A percentile compares a stretch with the other conserved stretches of the same genome.
These are phyloP conservation scores for Eurois occulta DNA, from an alignment of 2,888 invertebrate genomes.

Conservation along the genomic window DNA sequence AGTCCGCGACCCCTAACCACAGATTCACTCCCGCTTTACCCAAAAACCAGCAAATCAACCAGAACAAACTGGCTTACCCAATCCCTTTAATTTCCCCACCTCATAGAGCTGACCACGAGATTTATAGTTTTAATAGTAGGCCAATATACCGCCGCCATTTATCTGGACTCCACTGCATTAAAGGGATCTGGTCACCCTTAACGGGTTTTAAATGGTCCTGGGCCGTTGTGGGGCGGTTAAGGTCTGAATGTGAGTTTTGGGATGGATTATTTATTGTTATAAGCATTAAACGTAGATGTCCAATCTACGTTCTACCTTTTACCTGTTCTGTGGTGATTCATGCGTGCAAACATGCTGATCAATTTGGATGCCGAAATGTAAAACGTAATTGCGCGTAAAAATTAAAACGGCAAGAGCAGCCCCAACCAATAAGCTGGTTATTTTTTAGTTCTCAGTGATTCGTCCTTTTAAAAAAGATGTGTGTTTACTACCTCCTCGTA, in stretches of 20 bases:
- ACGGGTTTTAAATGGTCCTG: slow-evolving; percentile 76
- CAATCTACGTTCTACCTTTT: not conserved
- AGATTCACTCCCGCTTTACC: slow-evolving; percentile 49
- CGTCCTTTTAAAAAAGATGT: not conserved
- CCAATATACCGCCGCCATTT: slow-evolving; percentile 80
- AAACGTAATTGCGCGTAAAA: not conserved
- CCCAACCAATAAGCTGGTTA: fast-evolving
- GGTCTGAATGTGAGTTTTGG: slow-evolving; percentile 35
- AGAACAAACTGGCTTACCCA: slow-evolving; percentile 65
- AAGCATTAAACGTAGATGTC: not conserved
- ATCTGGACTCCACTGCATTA: slow-evolving; percentile 81
- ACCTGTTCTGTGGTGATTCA: not conserved
- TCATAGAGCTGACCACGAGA: slow-evolving; percentile 76
- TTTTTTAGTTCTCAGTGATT: not conserved
- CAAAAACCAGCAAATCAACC: slow-evolving; percentile 63
- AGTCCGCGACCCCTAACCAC: slow-evolving; percentile 23
- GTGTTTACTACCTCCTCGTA: not conserved
- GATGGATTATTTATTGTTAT: slow-evolving; percentile 8
- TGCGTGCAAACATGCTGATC: not conserved
- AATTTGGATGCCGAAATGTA: not conserved
- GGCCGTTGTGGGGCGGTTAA: slow-evolving; percentile 22
- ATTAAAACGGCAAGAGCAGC: not conserved
- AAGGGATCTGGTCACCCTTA: slow-evolving; percentile 75
- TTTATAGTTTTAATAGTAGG: slow-evolving; percentile 87
- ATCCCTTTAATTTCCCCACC: slow-evolving; percentile 74